Conservation (phyloP, 2,113 vertebrate genomes). For the Melierax canorus region DNA sequence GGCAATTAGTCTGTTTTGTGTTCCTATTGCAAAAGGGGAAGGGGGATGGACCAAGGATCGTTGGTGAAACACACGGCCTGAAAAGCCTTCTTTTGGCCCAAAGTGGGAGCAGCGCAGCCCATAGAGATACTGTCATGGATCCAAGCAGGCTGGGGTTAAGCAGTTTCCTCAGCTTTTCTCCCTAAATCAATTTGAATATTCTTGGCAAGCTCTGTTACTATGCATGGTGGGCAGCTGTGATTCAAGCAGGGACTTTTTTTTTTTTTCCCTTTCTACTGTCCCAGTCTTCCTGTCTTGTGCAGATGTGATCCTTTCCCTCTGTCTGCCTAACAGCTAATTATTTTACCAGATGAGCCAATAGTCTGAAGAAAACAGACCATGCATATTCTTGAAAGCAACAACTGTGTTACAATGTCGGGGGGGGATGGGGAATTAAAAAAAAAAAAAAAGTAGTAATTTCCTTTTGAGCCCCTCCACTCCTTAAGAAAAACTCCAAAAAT, state of each 20-base stretch:
- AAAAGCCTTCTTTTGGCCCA: background rate
- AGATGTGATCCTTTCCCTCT: constrained; percentile 63
- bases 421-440: background rate
- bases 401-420: background rate
- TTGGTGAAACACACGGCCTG: background rate
- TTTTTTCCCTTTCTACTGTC: constrained; percentile 9
- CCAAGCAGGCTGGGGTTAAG: constrained; percentile 62
- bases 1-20: background rate
- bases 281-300: constrained; percentile 65
- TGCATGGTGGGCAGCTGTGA: constrained; percentile 69
- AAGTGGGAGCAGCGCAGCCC: constrained; percentile 30
- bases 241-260: constrained; percentile 28
- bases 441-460: background rate
- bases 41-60: background rate
- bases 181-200: constrained; percentile 62
- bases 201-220: constrained; percentile 55
- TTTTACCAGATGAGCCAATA: constrained; percentile 65
- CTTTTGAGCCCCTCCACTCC: constrained; percentile 1
- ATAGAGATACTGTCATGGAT: background rate
- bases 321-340: constrained; percentile 68
- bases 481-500: background rate
- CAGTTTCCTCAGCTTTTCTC: constrained; percentile 61
- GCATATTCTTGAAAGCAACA: constrained; percentile 60
- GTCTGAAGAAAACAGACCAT: constrained; percentile 59
- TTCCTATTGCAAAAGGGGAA: background rate